Percentiles rank a stretch among this genome's conserved stretches.
These are phyloP conservation scores for Acipenser ruthenus DNA, from an alignment of 2,797 vertebrate species.

Conservation along the genomic window DNA sequence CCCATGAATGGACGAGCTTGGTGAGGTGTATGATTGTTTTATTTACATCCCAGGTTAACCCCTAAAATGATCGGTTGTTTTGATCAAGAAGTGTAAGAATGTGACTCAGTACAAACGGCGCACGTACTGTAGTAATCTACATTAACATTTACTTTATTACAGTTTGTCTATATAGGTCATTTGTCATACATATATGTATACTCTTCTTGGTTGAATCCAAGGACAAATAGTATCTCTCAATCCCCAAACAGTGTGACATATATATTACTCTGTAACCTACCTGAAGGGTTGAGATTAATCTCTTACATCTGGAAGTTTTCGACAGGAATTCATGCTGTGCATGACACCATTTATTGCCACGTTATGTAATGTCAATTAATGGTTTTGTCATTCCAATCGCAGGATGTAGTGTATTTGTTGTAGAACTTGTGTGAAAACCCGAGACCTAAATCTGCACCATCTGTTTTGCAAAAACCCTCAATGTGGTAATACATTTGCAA, in stretches of 20 bases:
- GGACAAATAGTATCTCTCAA: constrained; percentile 45
- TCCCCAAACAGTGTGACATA: constrained; percentile 56
- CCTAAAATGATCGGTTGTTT: too few species aligned
- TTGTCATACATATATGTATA: constrained; percentile 34
- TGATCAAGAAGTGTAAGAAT: too few species aligned
- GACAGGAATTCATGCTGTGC: constrained; percentile 76
- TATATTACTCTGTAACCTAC: constrained; percentile 67
- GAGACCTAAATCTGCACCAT: constrained; percentile 83
- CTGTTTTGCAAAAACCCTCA: constrained; percentile 69
- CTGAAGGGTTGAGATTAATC: constrained; percentile 76
- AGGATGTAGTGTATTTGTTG: constrained; percentile 70
- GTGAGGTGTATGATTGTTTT: too few species aligned
- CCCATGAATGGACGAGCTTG: too few species aligned
- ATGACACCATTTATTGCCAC: constrained; percentile 67
- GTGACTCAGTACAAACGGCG: not conserved
- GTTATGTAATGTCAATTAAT: constrained; percentile 82
- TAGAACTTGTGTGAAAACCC: constrained; percentile 65
- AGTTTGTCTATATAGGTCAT: constrained; percentile 29
- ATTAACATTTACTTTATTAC: not conserved
- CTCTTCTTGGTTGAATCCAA: constrained; percentile 49
- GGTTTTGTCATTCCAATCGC: constrained; percentile 80
- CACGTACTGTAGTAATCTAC: not conserved
- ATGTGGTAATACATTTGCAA: constrained; percentile 66
- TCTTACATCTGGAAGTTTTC: constrained; percentile 71
- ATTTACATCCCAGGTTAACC: too few species aligned